A percentile compares a stretch with the other conserved stretches of the same genome.
Conservation (phyloP, 2,797 vertebrate genomes). For the Adrianichthys oophorus region DNA sequence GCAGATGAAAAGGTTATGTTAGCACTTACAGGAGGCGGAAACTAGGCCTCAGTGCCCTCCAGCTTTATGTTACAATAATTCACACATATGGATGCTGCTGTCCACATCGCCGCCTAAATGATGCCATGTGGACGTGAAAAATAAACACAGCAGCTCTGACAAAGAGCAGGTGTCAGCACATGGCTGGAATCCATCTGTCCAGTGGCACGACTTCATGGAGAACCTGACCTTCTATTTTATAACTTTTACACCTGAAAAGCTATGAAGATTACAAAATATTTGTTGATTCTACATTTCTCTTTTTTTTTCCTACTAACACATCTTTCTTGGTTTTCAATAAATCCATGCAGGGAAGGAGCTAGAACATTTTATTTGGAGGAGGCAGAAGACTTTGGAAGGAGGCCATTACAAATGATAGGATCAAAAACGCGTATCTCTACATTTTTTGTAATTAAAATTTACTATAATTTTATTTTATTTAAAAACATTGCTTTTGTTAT, state of each 20-base stretch:
- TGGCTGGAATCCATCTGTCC: slow-evolving; percentile 17
- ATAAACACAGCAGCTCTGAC: slow-evolving; percentile 52
- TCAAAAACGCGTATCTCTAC: no score
- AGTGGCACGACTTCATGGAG: slow-evolving; percentile 16
- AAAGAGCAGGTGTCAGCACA: slow-evolving; percentile 33
- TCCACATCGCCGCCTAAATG: slow-evolving; percentile 62
- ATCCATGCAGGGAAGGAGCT: no score
- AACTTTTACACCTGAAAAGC: not conserved
- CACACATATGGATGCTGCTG: slow-evolving; percentile 68
- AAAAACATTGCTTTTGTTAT: no score
- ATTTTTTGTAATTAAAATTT: no score
- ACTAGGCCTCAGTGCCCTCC: slow-evolving; percentile 64
- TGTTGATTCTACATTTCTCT: no score
- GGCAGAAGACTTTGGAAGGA: no score
- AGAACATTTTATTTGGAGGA: no score
- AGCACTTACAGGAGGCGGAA: slow-evolving; percentile 73
- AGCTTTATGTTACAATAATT: slow-evolving; percentile 68
- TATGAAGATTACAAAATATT: not conserved
- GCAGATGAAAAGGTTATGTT: slow-evolving; percentile 81
- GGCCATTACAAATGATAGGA: no score
- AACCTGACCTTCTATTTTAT: slow-evolving; percentile 8
- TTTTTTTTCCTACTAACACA: no score
- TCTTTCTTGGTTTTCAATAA: no score
- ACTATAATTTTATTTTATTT: no score
- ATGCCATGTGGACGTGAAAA: slow-evolving; percentile 43